Base-by-base conservation (phyloP, 2,888 invertebrate species). In the Adelphocoris suturalis region DNA sequence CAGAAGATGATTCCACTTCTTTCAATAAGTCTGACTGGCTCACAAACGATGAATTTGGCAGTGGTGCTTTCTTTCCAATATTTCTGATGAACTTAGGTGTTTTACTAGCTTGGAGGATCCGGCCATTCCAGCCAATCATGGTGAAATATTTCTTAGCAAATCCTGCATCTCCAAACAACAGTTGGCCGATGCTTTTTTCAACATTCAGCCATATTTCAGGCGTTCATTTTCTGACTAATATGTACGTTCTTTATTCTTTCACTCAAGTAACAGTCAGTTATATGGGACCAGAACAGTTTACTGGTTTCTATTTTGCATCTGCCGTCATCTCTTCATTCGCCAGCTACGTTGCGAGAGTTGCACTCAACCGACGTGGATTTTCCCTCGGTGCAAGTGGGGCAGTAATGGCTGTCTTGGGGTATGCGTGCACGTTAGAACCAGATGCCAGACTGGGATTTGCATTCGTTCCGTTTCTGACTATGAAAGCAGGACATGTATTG, bases 71-170 rank as follows among this genome's bases (percentile, higher is more conserved):
- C 93, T 95, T 95, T 86, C 97, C 97, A 1, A 96, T 99, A 92
- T 96, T 97, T 92, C 95, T 96, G 11, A 93, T 96, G 12, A 99
- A 99, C 94, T 93, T 96, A 0, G 92, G 96, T 19, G 97, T 98
- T 0, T 98, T 97, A 93, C 94, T 95, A 0, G 95, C 97, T 84
- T 99, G 98, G 98, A 94, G 96, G 91, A 93, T 98, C 5, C 97
- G 96, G 13, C 92, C 94, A 16, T 93, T 97, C 47, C 96, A 96
- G 90, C 95, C 95, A 2, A 93, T 94, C 23, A 97, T 99, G 98
- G 93, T 96, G 82, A 96, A 95, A 48, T 86, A 86, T 16, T 86
- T 86, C 16, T 47, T 86, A 47, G 76, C 86, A 3, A 86, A 76
- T 27, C 86, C 86, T 13, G 76, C 86, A 14, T 28, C 76, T 37